Conservation (phyloP, 2,797 vertebrate genomes). For the Acipenser transmontanus region DNA sequence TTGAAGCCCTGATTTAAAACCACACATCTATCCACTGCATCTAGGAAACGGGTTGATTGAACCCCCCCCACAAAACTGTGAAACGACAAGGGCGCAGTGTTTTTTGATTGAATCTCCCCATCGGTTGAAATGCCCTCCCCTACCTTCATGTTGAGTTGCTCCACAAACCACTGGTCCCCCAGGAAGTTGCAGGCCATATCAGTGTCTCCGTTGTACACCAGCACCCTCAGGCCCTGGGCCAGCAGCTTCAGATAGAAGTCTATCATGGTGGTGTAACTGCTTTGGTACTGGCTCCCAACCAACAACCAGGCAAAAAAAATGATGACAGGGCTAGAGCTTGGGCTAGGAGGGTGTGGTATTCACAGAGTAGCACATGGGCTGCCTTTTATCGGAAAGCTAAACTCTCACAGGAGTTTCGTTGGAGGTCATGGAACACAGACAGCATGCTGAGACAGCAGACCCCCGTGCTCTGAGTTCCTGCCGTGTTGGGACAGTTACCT, state of each 20-base stretch:
- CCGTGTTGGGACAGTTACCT: slow-evolving; percentile 39
- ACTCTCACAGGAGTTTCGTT: no score
- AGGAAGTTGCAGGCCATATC: slow-evolving; percentile 75
- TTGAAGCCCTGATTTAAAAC: no score
- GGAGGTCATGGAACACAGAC: not conserved
- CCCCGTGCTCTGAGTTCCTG: not conserved
- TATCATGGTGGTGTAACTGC: slow-evolving; percentile 46
- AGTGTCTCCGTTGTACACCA: slow-evolving; percentile 70
- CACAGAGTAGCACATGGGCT: no score
- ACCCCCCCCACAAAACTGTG: not conserved
- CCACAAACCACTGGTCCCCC: slow-evolving; percentile 69
- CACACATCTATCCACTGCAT: not conserved
- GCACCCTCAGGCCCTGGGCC: slow-evolving; percentile 43
- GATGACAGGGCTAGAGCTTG: no score
- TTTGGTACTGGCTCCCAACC: slow-evolving; percentile 40
- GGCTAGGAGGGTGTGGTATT: no score
- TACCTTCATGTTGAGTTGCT: slow-evolving; percentile 55
- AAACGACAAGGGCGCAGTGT: not conserved
- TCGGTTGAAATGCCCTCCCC: not conserved
- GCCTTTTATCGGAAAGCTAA: no score
- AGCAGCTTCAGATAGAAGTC: slow-evolving; percentile 58
- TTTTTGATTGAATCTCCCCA: not conserved
- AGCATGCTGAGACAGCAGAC: not conserved
- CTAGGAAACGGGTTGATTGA: not conserved
- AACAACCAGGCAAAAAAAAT: not conserved